phyloP scores from a whole-genome alignment of 2,113 vertebrate genomes.

The Papio anubis region DNA sequence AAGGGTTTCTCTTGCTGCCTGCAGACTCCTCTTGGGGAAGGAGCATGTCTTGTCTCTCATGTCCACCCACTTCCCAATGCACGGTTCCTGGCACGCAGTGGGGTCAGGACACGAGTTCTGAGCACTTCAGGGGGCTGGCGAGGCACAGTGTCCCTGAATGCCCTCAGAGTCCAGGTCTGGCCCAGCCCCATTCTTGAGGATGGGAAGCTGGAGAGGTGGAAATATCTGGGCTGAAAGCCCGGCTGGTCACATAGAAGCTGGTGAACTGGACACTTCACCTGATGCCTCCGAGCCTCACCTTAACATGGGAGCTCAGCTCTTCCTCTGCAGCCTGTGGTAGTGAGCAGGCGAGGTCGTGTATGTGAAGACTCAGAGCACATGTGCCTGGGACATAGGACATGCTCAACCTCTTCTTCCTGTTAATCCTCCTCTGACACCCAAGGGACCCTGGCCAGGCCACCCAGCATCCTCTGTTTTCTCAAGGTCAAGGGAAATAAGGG shows the following conservation, averaged over 20 bases:
- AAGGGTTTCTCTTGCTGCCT: too few relatives aligned
- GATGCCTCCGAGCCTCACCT: background rate
- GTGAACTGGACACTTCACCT: background rate
- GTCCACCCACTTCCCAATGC: background rate
- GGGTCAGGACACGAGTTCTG: background rate
- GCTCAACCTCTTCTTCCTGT: background rate
- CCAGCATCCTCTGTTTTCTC: background rate
- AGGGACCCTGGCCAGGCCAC: background rate
- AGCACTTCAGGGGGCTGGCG: background rate
- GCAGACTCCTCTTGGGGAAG: background rate
- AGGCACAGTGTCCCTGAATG: background rate
- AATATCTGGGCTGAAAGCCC: background rate
- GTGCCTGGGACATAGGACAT: background rate
- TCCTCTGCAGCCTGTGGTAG: rapidly evolving
- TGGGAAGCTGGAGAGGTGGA: background rate
- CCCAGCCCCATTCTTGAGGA: background rate
- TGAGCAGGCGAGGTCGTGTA: rapidly evolving
- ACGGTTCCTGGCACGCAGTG: background rate
- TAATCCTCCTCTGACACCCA: background rate
- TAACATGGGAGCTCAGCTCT: background rate
- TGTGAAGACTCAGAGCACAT: background rate
- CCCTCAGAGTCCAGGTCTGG: background rate
- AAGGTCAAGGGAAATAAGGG: background rate
- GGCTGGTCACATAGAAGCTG: background rate
- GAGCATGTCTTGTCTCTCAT: background rate